Base-by-base conservation (phyloP, 2,888 invertebrate genomes). In the Osmoderma eremita region DNA sequence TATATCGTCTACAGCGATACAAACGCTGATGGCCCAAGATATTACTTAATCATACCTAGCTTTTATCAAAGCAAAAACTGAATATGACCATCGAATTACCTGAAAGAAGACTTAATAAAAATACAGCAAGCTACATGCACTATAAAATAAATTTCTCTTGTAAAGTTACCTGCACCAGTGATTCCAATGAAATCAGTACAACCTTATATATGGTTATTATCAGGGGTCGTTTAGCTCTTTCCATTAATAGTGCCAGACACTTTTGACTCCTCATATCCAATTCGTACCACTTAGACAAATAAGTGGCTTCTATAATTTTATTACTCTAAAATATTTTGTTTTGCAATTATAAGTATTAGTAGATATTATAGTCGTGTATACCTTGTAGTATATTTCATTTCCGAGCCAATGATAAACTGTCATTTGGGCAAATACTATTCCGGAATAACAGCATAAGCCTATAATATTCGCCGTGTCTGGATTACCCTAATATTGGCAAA, bases 351-450 rank as follows among this genome's bases (percentile, higher is more conserved):
- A 53, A 18, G n/a, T 8, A 49, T 20, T 12, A 20, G 3, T 5
- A n/a, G 10, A 49, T 12, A n/a, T 20, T 5, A 22, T 5, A 4
- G 20, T 12, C 17, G 18, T 20, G 24, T 24, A 12, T 50, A 63
- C 63, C 45, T 65, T 54, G 13, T 54, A 53, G 17, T 48, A 54
- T 18, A 65, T 54, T 56, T 65, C 54, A 65, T 65, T 65, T 12
- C 65, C 65, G 10, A 65, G 36, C 65, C 65, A 65, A 18, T 54
- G 54, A 5, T 38, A 54, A 2, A 38, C 54, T 38, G 54, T 20
- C 38, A 54, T 17, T 39, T 54, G 54, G 5, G 38, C 39, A 54
- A 54, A 54, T 18, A 24, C 20, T 39, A 54, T 38, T 17, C 38
- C 54, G 13, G 24, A 39, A 12, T 38, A 54, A 18, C 24, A 18